Evolutionary conservation across 2,113 vertebrate species (phyloP), one percentile per base, ranked within the genome.

Genomic region (Tor tambroides): DNA sequence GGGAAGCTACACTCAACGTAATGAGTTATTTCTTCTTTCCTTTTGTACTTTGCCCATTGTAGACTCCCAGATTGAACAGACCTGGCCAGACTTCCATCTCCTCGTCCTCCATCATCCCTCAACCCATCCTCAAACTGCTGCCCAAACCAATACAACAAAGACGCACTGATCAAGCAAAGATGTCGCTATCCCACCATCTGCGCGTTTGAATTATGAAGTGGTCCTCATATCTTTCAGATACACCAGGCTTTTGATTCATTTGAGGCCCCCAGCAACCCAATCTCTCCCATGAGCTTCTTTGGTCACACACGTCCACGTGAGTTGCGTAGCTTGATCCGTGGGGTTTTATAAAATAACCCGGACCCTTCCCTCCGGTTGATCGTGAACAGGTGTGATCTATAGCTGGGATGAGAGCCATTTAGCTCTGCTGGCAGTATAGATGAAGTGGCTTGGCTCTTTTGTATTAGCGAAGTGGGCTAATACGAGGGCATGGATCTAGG

Each of bases 251-350:
- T 93, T 92, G 92, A 94, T 94, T 91, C 88, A 86, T 91, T 94
- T 93, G 93, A 93, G 92, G 90, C 89, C 84, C 87, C 94, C 92
- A 91, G 91, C 89, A 80, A 85, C 67, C 90, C 91, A 91, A 91
- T 93, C 92, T 89, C 91, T 93, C 93, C 93, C 94, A 94, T 92
- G 91, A 90, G 89, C 85, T 92, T 92, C 91, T 94, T 94, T 69
- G 87, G 79, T 80, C n/a, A n/a, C 46, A 65, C 89, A 90, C 32
- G 54, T 79, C 54, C 67, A 83, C 83, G 86, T 46, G 69, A 81
- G 86, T 87, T 84, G 72, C 51, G n/a, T 76, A 80, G 75, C 56
- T 14, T 76, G 79, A 83, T 84, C 77, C 21, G 1, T 30, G 32
- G 76, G 80, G 87, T 69, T 82, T 83, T 80, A 59, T 38, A 46